Evolutionary conservation across 1,140 invertebrate genomes (phyloP), one percentile per base, ranked within the genome.

Genomic region (Phymorhynchus buccinoides): DNA sequence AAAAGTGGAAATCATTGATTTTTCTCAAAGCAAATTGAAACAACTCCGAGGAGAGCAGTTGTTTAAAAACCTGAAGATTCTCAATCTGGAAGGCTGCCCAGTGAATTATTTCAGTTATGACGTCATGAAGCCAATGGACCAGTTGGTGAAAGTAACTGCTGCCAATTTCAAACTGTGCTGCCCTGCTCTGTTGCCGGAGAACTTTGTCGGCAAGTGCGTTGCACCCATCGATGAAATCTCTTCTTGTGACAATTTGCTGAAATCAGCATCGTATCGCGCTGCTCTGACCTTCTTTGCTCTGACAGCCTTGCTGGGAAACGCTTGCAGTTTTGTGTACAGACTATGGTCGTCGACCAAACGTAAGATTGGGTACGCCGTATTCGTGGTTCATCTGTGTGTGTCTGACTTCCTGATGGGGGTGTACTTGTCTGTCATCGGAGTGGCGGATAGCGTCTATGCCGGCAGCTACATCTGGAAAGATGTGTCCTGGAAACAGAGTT

Each of bases 381-480:
- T 89, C 22, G 85, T 90, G 39, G 79, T 87, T 3, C 89, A 90
- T 84, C 83, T 91, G 22, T 86, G 86, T 35, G n/a, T 90, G 37
- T 87, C 89, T 27, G 90, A 91, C 83, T 86, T 90, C 35, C 52
- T 90, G 32, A 91, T 90, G 90, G 90, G 90, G 9, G 56, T 91
- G 3, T 91, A 91, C 73, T 48, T 91, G 68, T 71, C 88, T 7
- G 88, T 90, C 30, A 90, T 91, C 39, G 90, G 87, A 9, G 56
- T 87, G 18, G 88, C 88, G 1, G 90, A 91, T 71, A 48, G 71
- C 14, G 35, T 80, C 22, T 90, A 88, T 52, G 62, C 85, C 39
- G 89, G 89, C 22, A 42, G 42, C 27, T 91, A 91, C 77, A 78
- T 86, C 2, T 86, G 85, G 42, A 56, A 89, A 37, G 90, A 88